phyloP scores from a whole-genome alignment of 2,888 invertebrate genomes.

The Lysandra coridon region DNA sequence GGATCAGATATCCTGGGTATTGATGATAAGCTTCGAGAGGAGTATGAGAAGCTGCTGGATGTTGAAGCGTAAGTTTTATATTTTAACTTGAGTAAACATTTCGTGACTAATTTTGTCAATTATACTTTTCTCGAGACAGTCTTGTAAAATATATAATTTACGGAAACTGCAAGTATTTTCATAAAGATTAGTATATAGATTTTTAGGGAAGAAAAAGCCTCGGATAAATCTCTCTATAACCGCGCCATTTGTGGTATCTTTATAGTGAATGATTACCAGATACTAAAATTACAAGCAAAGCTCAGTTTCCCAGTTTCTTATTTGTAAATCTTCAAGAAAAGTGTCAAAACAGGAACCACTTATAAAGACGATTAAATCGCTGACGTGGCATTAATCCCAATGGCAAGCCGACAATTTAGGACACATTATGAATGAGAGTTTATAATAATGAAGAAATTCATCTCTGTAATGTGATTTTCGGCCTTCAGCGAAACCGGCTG shows the following conservation, averaged over 20 bases:
- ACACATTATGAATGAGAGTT: constrained; percentile 9
- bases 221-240: too few species aligned
- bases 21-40: constrained; percentile 85
- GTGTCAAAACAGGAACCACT: not conserved
- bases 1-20: constrained; percentile 93
- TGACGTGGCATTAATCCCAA: not conserved
- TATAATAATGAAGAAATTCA: constrained; percentile 17
- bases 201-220: too few species aligned
- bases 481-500: not conserved
- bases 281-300: too few species aligned
- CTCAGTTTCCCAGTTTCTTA: too few species aligned
- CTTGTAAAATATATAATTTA: too few species aligned
- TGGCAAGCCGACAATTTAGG: not conserved
- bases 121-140: too few species aligned
- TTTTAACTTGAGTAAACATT: not conserved
- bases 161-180: too few species aligned
- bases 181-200: too few species aligned
- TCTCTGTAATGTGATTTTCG: constrained; percentile 13
- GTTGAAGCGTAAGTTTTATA: constrained; percentile 66
- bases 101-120: too few species aligned
- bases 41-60: constrained; percentile 84
- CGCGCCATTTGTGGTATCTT: too few species aligned
- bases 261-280: too few species aligned
- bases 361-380: not conserved
- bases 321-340: not conserved